Evolutionary conservation across 2,888 invertebrate species (phyloP), one percentile per base, ranked within the genome.

Genomic region (Agonopterix subpropinquella): DNA sequence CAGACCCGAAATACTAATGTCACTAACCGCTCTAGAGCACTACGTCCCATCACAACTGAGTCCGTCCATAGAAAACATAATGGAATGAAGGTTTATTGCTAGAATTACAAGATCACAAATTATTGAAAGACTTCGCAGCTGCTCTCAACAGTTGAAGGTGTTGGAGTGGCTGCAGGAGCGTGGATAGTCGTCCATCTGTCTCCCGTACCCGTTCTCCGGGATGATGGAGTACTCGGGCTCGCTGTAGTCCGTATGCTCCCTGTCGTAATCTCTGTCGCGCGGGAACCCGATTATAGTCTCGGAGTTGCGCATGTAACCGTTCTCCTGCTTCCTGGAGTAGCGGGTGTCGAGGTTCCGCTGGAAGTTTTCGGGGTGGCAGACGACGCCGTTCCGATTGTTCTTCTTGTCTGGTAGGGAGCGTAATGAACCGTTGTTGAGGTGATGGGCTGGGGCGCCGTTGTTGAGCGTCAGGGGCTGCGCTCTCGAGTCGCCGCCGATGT

Each of bases 401-500:
- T 85, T 86, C 64, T 87, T 86, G 62, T 88, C 89, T 46, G 84
- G 80, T 58, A 89, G 65, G 41, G 89, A 89, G 57, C 89, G 83
- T 57, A 89, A 70, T 48, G 89, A 89, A 59, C 89, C 89, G 67
- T 89, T 89, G 74, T 89, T 89, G 64, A 89, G 82, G 57, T 78
- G 82, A 61, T 79, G 87, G 59, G 81, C 88, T 49, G 89, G 85
- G 51, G 89, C 89, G 54, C 88, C 89, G 62, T 89, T 89, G 74
- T 89, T 89, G 58, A 89, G 82, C 55, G 89, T 89, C 60, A 78
- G 80, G 64, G 77, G 77, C 55, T 67, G 80, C 64, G 91, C 85
- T 70, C 91, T 91, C 60, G 89, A 80, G 61, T 92, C 93, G 59
- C 92, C 91, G 67, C 92, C 92, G 70, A 93, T 92, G 87, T 93